Base-by-base conservation (phyloP, 2,797 vertebrate genomes). In the Dermochelys coriacea region DNA sequence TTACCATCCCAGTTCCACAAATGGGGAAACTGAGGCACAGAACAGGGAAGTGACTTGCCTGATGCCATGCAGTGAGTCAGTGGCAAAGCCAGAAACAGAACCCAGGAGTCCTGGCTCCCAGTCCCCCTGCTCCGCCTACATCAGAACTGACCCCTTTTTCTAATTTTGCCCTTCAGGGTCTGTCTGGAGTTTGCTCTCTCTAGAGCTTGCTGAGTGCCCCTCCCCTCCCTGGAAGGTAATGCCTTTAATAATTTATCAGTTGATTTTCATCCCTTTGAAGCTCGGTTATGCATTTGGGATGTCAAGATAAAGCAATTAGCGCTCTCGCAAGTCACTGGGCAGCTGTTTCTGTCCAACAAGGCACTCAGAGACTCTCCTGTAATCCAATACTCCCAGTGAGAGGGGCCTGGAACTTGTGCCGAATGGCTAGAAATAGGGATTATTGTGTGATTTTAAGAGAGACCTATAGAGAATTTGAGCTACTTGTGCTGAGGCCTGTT, bases 301-400 rank as follows among this genome's bases (percentile, higher is more conserved):
- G 93, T 93, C 89, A 91, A 94, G 96, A 97, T 97, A 95, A 98
- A 96, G 85, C 94, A 96, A 97, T 96, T 96, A 80, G 90, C 87
- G 92, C 93, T 93, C 89, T 94, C 92, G 64, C 93, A 96, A 94
- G 75, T 94, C 93, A 90, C 92, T 12, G 80, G 6, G 80, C 79
- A 54, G 81, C 71, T 68, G 90, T 88, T 85, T 41, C 84, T 80
- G 80, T 95, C 80, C 91, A 47, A 89, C 2, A 4, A 95, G 61
- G 88, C 91, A 89, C 89, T 83, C 82, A 29, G 23, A 74, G 93
- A 88, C 77, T 71, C 82, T 91, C 80, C 14, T 10, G 93, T 94
- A 96, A 96, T 84, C 84, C 79, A 91, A 93, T 87, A 93, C 80
- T 82, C 45, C 68, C 88, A 91, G 86, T 79, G 51, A 37, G 54